Evolutionary conservation across 2,113 vertebrate genomes (phyloP), one percentile per base, ranked within the genome.

Genomic region (Strix uralensis): DNA sequence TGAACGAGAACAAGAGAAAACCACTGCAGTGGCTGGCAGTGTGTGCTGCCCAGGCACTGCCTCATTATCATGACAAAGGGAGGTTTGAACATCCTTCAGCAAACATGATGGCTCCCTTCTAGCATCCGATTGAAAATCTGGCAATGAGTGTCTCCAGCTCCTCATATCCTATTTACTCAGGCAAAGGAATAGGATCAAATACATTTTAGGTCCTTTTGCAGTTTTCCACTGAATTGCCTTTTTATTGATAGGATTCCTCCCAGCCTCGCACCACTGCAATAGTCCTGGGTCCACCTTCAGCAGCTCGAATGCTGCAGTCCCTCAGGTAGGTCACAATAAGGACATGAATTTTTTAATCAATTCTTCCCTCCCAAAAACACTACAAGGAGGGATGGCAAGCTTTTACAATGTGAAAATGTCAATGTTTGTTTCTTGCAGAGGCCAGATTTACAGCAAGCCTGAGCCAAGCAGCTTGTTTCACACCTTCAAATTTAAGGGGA

Each of bases 381-480:
- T 12, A 7, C 69, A 1, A 74, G 72, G 80, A 88, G 11, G 52
- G 80, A 70, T 80, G 90, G 86, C 83, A 93, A 92, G 69, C 72
- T 71, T 67, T 44, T 7, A 77, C 55, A 7, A 4, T 5, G 73
- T 65, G 86, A 79, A 92, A 91, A 88, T 84, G 52, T 74, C 91
- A n/a, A 6, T 86, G 94, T 74, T 93, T 95, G 81, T 26, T 93
- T 44, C 96, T 94, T 23, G 63, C 80, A 89, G 95, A 82, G 95
- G 92, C 65, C 79, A 91, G 92, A 84, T 92, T 89, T 89, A 46
- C 91, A 96, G 94, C 16, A 6, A 86, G 88, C 30, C 80, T 44
- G 65, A 91, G 95, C 94, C 95, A 93, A 89, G 92, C 94, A 94
- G 94, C 86, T 94, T 94, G 94, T 92, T 96, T 96, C 91, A 94